Base-by-base conservation (phyloP, 2,113 vertebrate genomes). In the Percopsis transmontana region DNA sequence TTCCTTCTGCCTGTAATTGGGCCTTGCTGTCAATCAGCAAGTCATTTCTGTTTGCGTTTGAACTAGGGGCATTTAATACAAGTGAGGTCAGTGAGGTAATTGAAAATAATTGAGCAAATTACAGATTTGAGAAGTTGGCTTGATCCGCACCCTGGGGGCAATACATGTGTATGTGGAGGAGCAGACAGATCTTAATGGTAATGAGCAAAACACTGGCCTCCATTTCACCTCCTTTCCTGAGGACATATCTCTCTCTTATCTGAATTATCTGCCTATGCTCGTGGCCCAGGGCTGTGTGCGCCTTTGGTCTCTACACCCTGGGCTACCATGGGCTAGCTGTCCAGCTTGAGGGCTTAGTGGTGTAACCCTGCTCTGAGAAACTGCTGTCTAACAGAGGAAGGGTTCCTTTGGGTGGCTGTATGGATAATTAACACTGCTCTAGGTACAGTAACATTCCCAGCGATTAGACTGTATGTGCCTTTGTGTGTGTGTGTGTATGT, bases 51-150 rank as follows among this genome's bases (percentile, higher is more conserved):
- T 72, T 91, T 81, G 76, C 79, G 83, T 87, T 88, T 87, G 81
- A 90, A 88, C 88, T 84, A 76, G 88, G 58, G 85, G 83, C 85
- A 84, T 85, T 75, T 75, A 83, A 88, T 83, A 83, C 85, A 80
- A 66, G 75, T 81, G 63, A 81, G 79, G 80, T 86, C 89, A 82
- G 85, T 58, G 68, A 80, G 79, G 85, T 92, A 91, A 93, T 93
- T 90, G 89, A 91, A 91, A 91, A 90, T 92, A 92, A 92, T 91
- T 90, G 87, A 85, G 85, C 83, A 87, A 87, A 89, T 88, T 87
- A 85, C 67, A 60, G 82, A 88, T 88, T 90, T 82, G 73, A 91
- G 88, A 84, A 84, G 81, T 87, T 78, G 84, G 83, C 85, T 86
- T 89, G 79, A 84, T 80, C 84, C 86, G 72, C 82, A 80, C 84